phyloP scores from a whole-genome alignment of 53 echinoderm and acorn worm genomes.

The Echinarachnius parma region DNA sequence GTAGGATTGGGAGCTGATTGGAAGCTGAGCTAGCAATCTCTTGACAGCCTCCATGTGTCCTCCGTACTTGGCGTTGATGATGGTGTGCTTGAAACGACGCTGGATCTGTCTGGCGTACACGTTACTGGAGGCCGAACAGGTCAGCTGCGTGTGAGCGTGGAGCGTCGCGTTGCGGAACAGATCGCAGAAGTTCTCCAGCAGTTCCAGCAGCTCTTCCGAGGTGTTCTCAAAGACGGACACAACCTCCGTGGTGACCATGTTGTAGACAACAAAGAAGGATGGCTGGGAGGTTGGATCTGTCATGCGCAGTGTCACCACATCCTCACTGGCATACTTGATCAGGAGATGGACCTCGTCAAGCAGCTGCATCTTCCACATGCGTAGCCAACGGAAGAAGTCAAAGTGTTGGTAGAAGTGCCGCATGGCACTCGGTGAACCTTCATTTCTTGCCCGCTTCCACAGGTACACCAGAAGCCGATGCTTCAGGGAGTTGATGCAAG shows the following conservation, averaged over 20 bases:
- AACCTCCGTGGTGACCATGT: conserved; percentile 97
- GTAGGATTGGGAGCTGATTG: conserved; percentile 98
- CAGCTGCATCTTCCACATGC: conserved; percentile 99
- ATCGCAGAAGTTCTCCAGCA: conserved; percentile 97
- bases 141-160: conserved; percentile 94
- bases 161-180: conserved; percentile 93
- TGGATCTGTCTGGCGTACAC: conserved; percentile 98
- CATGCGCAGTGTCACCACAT: conserved; percentile 83
- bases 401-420: conserved; percentile 92
- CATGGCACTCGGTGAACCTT: conserved; percentile 78
- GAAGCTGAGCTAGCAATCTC: conserved; percentile 89
- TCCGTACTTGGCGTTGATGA: conserved; percentile 97
- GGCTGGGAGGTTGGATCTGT: conserved; percentile 98
- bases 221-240: conserved; percentile 96
- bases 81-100: conserved; percentile 90
- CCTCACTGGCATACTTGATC: conserved; percentile 94
- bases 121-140: conserved; percentile 94
- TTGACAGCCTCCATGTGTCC: conserved; percentile 97
- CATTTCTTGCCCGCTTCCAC: conserved; percentile 71
- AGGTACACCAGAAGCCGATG: conserved; percentile 76
- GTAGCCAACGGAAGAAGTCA: conserved; percentile 90
- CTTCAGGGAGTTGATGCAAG: conserved; percentile 92
- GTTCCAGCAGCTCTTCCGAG: conserved; percentile 86
- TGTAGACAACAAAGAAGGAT: conserved; percentile 98
- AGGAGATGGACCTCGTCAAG: conserved; percentile 89